Evolutionary conservation across 1,140 invertebrate genomes (phyloP).

Genomic region (Carcinoscorpius rotundicauda): DNA sequence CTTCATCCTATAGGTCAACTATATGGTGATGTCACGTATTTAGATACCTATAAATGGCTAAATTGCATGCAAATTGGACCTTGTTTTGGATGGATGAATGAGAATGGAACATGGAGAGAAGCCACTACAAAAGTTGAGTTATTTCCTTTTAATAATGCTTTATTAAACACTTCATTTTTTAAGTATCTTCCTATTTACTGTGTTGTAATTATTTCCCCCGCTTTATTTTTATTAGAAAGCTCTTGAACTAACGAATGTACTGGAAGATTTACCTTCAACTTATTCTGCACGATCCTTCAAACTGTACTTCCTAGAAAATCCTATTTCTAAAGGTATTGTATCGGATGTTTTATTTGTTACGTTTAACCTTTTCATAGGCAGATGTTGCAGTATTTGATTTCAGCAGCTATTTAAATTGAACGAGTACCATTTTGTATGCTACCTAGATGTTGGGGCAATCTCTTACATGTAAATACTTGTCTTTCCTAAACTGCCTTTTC

Average conservation of each 20-base stretch:
- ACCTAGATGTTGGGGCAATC: no score
- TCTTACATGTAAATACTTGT: no score
- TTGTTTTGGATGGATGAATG: conserved; percentile 39
- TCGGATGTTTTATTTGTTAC: no score
- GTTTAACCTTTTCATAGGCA: no score
- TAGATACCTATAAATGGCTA: conserved; percentile 37
- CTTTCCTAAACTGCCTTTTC: no score
- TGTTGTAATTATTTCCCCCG: no score
- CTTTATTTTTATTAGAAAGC: background rate
- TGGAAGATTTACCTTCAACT: background rate
- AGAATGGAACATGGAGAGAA: conserved; percentile 34
- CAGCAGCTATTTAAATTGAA: no score
- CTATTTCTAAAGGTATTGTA: no score
- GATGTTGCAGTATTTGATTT: no score
- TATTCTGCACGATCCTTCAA: background rate
- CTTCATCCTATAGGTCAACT: conserved; percentile 38
- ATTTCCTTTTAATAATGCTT: background rate
- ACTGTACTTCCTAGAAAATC: background rate
- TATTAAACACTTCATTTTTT: background rate
- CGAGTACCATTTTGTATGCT: no score
- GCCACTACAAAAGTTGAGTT: conserved; percentile 27
- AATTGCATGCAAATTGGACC: conserved; percentile 40
- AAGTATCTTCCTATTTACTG: no score
- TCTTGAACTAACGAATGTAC: background rate
- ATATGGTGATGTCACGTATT: conserved; percentile 35